Evolutionary conservation across 2,797 vertebrate genomes (phyloP), one percentile per base, ranked within the genome.

Genomic region (Pantherophis alleghaniensis): DNA sequence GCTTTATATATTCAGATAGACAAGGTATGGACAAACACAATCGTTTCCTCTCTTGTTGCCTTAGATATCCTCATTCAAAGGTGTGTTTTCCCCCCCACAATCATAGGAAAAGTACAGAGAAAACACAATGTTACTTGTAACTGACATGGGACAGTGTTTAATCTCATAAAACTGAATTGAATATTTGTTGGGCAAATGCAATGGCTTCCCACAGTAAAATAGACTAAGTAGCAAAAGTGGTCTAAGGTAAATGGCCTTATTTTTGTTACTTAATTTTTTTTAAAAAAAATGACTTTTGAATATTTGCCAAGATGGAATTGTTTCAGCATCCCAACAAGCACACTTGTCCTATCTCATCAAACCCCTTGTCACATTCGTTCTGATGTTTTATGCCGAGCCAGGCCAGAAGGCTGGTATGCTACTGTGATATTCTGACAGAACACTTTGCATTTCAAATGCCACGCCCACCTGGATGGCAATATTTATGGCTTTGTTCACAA

Each of bases 291-390:
- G 6, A 79, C 93, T 86, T 0, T 0, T 93, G 91, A 94, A 94
- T 94, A 96, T 95, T 96, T 96, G 94, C 88, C 51, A 55, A 94
- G 26, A 93, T 37, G 87, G 57, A 24, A 89, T 94, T 59, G 88
- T 94, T 93, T 94, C 92, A 95, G 96, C 93, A 95, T 92, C 95
- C 88, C 87, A 93, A 92, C 37, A 10, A 87, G 2, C 53, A 53
- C 1, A 63, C 28, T 56, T 9, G 7, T 22, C 55, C 63, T 55
- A 22, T 94, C 92, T 95, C 93, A 88, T 63, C 86, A 88, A 57
- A 28, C 92, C 95, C 63, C 37, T 87, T 86, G 91, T 60, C 26
- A 63, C 28, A 2, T 91, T 63, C 7, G 4, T 61, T 87, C 92
- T 91, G 26, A n/a, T 11, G 28, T 53, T 95, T 60, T 94, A 56